A percentile compares a stretch with the other conserved stretches of the same genome.
phyloP scores from a whole-genome alignment of 2,113 vertebrate genomes.

The Heterotis niloticus region DNA sequence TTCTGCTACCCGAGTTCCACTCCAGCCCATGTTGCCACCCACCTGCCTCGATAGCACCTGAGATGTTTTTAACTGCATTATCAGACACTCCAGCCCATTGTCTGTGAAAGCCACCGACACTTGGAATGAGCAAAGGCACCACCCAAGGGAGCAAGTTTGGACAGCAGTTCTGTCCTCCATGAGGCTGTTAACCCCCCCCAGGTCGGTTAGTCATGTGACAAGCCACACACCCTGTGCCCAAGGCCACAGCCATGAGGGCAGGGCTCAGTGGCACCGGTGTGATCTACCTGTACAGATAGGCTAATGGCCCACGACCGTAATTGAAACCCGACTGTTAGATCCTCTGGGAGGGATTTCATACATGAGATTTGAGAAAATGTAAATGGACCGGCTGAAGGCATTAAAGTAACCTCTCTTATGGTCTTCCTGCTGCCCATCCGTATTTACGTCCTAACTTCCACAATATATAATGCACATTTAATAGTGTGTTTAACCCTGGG shows the following conservation, averaged over 20 bases:
- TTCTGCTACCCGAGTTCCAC: too few relatives aligned
- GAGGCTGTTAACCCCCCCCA: conserved; percentile 23
- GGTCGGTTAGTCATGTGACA: not conserved
- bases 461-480: not conserved
- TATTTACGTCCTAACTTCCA: too few relatives aligned
- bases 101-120: not conserved
- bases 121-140: not conserved
- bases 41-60: too few relatives aligned
- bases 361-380: not conserved
- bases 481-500: not conserved
- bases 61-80: too few relatives aligned
- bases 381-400: not conserved
- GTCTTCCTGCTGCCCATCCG: not conserved
- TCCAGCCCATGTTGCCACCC: too few relatives aligned
- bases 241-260: not conserved
- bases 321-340: conserved; percentile 30
- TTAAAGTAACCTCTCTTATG: not conserved
- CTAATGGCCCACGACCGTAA: not conserved
- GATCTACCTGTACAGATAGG: not conserved
- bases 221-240: conserved; percentile 15
- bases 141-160: conserved; percentile 44
- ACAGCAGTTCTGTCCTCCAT: conserved; percentile 30
- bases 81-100: not conserved
- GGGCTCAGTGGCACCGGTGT: not conserved
- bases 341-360: not conserved